These are phyloP conservation scores for Peromyscus attwateri DNA, from an alignment of 2,797 vertebrate genomes.

Conservation along the genomic window DNA sequence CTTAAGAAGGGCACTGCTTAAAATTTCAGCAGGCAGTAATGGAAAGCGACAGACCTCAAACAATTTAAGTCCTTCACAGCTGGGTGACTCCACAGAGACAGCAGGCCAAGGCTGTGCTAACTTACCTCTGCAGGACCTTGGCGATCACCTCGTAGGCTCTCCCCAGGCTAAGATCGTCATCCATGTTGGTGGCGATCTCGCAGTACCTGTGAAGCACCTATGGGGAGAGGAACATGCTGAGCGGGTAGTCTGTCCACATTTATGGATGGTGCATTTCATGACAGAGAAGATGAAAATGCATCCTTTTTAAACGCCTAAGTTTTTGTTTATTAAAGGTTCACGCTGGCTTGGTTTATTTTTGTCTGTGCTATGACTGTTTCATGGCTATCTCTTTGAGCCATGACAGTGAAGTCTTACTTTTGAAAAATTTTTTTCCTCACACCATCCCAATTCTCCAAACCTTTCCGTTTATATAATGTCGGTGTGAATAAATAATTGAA, in stretches of 20 bases:
- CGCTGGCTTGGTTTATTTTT: slow-evolving; percentile 75
- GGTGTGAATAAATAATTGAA: slow-evolving; percentile 81
- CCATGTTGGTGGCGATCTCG: slow-evolving; percentile 85
- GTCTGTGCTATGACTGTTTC: slow-evolving; percentile 59
- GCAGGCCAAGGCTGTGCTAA: slow-evolving; percentile 83
- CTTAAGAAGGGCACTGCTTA: slow-evolving; percentile 88
- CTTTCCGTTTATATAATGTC: slow-evolving; percentile 71
- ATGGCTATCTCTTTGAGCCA: slow-evolving; percentile 40
- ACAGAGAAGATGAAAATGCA: slow-evolving; percentile 67
- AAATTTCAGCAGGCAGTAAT: slow-evolving; percentile 90
- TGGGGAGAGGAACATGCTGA: slow-evolving; percentile 63
- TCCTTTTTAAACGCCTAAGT: slow-evolving; percentile 57
- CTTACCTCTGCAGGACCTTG: slow-evolving; percentile 90
- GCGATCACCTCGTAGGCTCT: slow-evolving; percentile 88
- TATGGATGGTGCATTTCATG: slow-evolving; percentile 21
- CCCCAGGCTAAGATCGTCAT: slow-evolving; percentile 86
- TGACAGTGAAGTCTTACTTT: slow-evolving; percentile 63
- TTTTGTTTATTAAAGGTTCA: slow-evolving; percentile 78
- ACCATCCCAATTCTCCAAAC: slow-evolving; percentile 47
- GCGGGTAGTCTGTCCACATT: not conserved
- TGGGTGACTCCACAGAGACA: slow-evolving; percentile 87
- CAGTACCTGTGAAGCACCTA: slow-evolving; percentile 86
- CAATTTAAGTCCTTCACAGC: slow-evolving; percentile 89
- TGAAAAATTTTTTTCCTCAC: slow-evolving; percentile 35
- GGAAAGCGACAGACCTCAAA: slow-evolving; percentile 89